Evolutionary conservation across 1,140 invertebrate species (phyloP).

Genomic region (Drosophila tsacasi): DNA sequence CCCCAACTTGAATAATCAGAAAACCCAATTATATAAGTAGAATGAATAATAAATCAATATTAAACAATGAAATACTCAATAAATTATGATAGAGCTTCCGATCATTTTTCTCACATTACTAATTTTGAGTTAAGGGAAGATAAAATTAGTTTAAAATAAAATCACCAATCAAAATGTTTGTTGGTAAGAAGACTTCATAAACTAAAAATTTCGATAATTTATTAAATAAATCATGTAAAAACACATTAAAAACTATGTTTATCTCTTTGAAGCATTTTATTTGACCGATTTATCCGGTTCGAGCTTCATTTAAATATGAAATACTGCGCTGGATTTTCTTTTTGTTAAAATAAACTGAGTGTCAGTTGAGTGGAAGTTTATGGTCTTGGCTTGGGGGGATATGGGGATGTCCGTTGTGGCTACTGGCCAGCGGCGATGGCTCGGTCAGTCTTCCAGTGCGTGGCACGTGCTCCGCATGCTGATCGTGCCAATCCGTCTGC

Average conservation of each 20-base stretch:
- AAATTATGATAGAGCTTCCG: background rate
- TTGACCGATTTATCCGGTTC: background rate
- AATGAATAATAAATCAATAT: conserved; percentile 5
- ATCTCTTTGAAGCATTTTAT: background rate
- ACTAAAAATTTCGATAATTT: background rate
- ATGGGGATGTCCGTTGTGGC: conserved; percentile 34
- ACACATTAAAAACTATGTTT: background rate
- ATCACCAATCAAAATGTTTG: background rate
- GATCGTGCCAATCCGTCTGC: conserved; percentile 50
- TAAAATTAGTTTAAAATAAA: background rate
- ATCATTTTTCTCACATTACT: background rate
- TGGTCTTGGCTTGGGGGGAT: conserved; percentile 7
- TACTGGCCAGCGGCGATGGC: conserved; percentile 1
- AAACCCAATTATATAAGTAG: background rate
- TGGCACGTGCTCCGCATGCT: conserved; percentile 61
- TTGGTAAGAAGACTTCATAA: background rate
- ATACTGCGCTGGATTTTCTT: background rate
- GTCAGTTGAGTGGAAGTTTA: conserved; percentile 3
- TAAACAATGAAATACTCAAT: background rate
- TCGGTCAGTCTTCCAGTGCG: conserved; percentile 33
- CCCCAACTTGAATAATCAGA: background rate
- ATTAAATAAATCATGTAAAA: background rate
- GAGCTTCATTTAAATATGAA: background rate
- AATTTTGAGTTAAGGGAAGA: background rate
- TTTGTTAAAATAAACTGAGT: background rate